Evolutionary conservation across 2,113 vertebrate species (phyloP), one percentile per base, ranked within the genome.

Genomic region (Stigmatopora nigra): DNA sequence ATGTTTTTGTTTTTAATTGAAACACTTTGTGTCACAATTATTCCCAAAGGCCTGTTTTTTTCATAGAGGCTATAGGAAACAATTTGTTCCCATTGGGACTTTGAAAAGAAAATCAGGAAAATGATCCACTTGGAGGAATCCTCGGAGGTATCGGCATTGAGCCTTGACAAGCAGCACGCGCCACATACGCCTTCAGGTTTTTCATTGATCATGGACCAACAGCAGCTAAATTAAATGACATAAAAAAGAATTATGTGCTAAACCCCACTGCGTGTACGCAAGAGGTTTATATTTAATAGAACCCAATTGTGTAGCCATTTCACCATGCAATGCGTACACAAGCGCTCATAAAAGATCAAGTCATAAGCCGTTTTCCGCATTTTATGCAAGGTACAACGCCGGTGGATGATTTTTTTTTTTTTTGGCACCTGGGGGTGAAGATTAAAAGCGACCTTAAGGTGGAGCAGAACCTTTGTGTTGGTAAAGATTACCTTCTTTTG

Each of bases 171-270:
- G 25, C 82, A 77, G 63, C 78, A 86, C 80, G 80, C 85, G 85
- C 88, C 84, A 78, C 77, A 83, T 72, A 80, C 56, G 85, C 89
- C 89, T 82, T 74, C 64, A 88, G 90, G 82, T 83, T 84, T 68
- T 79, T 89, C 89, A 89, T 91, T 90, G 89, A 91, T 91, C 89
- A 85, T 83, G 84, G 88, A 70, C 79, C 75, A 70, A 76, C 63
- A 52, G 52, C 65, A 82, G 86, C 87, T 82, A 85, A 89, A 90
- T 88, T 90, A 88, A 88, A 89, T 74, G 77, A 79, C 82, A 87
- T 90, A 86, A 89, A 89, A 78, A 88, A 88, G 88, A 90, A 84
- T 87, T 88, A 88, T 88, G 86, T 76, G 65, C 78, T 61, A 68
- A 73, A 72, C 68, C 58, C 63, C 38, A 17, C 80, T 60, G 44